Conservation (phyloP, 1,140 invertebrate species). For the Tetragnatha versicolor region DNA sequence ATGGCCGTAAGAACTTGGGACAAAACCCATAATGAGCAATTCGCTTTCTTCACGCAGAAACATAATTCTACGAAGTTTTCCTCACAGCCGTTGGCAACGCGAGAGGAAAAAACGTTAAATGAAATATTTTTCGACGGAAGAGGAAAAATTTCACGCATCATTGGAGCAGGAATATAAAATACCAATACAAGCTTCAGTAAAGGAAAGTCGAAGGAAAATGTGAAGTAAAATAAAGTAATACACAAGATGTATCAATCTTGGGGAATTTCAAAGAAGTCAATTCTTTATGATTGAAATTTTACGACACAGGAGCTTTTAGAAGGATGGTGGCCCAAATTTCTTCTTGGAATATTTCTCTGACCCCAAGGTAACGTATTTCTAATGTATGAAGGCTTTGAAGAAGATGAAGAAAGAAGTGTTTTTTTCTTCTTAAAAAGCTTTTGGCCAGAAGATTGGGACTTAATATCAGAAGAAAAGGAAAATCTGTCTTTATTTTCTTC, state of each 20-base stretch:
- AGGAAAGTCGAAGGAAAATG: background rate
- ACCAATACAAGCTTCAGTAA: background rate
- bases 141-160: background rate
- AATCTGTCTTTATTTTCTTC: background rate
- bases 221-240: background rate
- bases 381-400: background rate
- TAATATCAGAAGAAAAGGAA: background rate
- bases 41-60: too few species aligned
- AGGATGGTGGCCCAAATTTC: background rate
- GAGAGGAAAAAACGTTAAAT: too few species aligned
- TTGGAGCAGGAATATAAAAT: background rate
- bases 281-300: slow-evolving; percentile 46
- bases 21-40: too few species aligned
- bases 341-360: background rate
- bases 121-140: too few species aligned
- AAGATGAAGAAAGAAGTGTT: background rate
- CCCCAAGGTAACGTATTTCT: background rate
- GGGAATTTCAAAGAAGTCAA: slow-evolving; percentile 1
- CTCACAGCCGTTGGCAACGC: too few species aligned
- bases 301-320: background rate
- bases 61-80: too few species aligned
- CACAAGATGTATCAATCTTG: background rate
- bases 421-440: too few species aligned
- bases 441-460: too few species aligned
- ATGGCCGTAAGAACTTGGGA: too few species aligned